phyloP scores from a whole-genome alignment of 2,113 vertebrate species.

The Chaetops frenatus region DNA sequence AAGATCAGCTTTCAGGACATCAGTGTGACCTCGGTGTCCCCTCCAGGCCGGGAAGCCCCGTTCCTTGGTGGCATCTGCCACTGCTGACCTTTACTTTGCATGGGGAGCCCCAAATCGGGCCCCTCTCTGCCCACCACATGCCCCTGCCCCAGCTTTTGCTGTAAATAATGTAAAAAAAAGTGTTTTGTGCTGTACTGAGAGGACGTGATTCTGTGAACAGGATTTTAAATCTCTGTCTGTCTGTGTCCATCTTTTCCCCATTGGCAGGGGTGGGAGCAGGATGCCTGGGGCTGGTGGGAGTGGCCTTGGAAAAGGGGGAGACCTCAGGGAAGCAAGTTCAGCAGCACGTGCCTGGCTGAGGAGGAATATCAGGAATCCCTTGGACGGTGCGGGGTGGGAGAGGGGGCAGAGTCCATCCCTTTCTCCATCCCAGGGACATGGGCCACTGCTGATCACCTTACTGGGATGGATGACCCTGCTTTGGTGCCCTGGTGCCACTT shows the following conservation, averaged over 20 bases:
- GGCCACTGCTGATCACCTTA: rapidly evolving
- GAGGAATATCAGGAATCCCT: background rate
- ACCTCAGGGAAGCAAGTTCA: background rate
- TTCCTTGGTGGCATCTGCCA: background rate
- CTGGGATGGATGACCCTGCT: background rate
- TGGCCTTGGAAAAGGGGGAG: background rate
- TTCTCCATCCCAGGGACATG: background rate
- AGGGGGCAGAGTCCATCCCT: background rate
- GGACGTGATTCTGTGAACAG: background rate
- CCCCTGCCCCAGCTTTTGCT: background rate
- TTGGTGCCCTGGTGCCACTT: background rate
- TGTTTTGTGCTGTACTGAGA: background rate
- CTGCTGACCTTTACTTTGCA: background rate
- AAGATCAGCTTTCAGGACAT: background rate
- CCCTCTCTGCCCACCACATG: background rate
- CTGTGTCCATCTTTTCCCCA: background rate
- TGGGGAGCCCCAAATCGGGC: rapidly evolving
- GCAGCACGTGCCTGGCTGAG: background rate
- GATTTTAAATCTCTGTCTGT: background rate
- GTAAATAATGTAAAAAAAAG: conserved; percentile 23
- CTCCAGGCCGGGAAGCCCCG: background rate
- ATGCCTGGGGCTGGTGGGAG: background rate
- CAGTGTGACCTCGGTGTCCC: background rate
- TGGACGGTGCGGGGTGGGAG: background rate
- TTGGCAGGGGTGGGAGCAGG: background rate